These are phyloP conservation scores for Aleadryas rufinucha DNA, from an alignment of 2,113 vertebrate species.

Conservation along the genomic window DNA sequence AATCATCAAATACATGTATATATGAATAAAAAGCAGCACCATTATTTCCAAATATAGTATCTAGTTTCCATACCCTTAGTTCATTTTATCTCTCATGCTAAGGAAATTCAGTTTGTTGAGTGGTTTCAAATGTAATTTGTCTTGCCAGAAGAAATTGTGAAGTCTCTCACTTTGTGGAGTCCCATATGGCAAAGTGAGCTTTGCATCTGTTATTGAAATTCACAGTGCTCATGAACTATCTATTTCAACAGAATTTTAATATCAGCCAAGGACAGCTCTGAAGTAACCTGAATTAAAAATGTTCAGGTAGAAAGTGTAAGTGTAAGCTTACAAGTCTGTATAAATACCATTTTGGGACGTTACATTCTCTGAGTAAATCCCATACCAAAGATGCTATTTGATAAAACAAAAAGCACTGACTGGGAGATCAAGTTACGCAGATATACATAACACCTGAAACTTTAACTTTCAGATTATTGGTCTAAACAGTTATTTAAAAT, in stretches of 20 bases:
- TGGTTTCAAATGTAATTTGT: not conserved
- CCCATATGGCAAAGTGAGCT: not conserved
- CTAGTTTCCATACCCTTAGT: not conserved
- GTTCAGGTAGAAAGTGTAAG: not conserved
- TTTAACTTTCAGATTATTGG: not conserved
- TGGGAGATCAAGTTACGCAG: not conserved
- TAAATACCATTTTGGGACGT: not conserved
- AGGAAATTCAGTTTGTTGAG: not conserved
- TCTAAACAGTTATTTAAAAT: not conserved
- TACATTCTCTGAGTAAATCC: not conserved
- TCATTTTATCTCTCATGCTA: not conserved
- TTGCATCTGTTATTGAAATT: not conserved
- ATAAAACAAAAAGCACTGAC: not conserved
- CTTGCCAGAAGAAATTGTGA: not conserved
- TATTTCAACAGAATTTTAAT: not conserved
- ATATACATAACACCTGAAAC: not conserved
- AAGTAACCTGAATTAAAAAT: not conserved
- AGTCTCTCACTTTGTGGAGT: not conserved
- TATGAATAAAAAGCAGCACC: not conserved
- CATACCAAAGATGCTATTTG: not conserved
- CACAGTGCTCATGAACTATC: not conserved
- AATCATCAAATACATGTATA: not conserved
- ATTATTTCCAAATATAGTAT: not conserved
- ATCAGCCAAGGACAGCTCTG: not conserved
- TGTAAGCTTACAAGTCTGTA: not conserved